Percentiles rank a stretch among this genome's conserved stretches.
These are phyloP conservation scores for Rattus rattus DNA, from an alignment of 2,113 vertebrate species.

Conservation along the genomic window DNA sequence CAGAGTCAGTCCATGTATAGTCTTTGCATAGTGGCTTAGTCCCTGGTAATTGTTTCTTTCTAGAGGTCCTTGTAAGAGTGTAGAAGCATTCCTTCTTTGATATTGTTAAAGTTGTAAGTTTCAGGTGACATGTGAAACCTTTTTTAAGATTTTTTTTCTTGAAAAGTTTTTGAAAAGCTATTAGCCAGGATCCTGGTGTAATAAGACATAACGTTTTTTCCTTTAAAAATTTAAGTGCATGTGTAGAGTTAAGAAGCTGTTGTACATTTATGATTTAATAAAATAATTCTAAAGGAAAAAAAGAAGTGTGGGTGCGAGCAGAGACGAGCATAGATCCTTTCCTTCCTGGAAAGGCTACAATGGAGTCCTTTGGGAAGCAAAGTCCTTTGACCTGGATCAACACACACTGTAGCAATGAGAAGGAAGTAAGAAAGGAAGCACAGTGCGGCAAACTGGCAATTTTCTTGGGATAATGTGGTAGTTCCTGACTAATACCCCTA, in stretches of 20 bases:
- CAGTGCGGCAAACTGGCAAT: neutral
- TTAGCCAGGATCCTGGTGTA: conserved; percentile 95
- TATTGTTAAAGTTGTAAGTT: conserved; percentile 94
- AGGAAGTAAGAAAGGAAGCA: neutral
- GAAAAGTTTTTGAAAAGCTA: conserved; percentile 92
- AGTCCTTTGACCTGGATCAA: neutral
- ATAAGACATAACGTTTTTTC: conserved; percentile 93
- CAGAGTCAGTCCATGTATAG: no score
- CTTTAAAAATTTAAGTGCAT: conserved; percentile 93
- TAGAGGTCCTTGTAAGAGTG: conserved; percentile 94
- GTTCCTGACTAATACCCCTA: neutral
- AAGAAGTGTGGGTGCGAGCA: neutral
- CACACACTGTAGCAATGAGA: neutral
- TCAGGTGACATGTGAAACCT: conserved; percentile 93
- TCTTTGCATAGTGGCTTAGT: no score
- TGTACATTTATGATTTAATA: conserved; percentile 95
- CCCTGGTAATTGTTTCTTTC: conserved; percentile 88
- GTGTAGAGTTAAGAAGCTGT: conserved; percentile 95
- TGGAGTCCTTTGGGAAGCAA: neutral
- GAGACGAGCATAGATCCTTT: neutral
- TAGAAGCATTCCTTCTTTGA: conserved; percentile 93
- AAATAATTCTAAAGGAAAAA: conserved; percentile 93
- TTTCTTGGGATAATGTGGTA: neutral
- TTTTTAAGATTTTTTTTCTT: conserved; percentile 92
- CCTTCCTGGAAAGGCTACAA: neutral